Evolutionary conservation across 2,113 vertebrate genomes (phyloP).

Genomic region (Paraplagusia blochii): DNA sequence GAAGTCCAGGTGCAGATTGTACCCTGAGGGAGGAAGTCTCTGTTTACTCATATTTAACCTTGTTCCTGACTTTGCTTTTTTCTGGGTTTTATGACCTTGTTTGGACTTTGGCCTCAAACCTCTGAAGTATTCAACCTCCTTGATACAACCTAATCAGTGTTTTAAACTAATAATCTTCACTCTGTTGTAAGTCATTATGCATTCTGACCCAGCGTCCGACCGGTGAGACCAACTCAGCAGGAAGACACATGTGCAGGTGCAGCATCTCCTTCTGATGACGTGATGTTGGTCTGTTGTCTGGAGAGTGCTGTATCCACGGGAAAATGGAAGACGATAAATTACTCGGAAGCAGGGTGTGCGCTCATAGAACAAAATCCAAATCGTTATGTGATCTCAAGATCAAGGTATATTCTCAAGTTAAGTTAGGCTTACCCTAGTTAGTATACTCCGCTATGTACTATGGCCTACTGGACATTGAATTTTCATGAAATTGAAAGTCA

Average conservation of each 20-base stretch:
- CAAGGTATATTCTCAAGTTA: no score
- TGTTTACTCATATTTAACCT: constrained; percentile 65
- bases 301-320: neutral
- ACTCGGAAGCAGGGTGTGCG: no score
- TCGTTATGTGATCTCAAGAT: no score
- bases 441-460: no score
- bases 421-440: no score
- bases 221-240: neutral
- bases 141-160: neutral
- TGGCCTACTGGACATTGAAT: no score
- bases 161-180: neutral
- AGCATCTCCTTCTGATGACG: constrained; percentile 3
- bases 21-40: constrained; percentile 63
- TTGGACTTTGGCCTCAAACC: constrained; percentile 3
- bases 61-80: constrained; percentile 25
- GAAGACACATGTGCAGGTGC: constrained; percentile 23
- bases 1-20: constrained; percentile 65
- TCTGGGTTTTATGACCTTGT: constrained; percentile 18
- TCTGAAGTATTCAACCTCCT: neutral
- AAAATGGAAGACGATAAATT: no score
- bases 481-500: no score
- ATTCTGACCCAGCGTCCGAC: neutral
- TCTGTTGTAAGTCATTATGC: neutral
- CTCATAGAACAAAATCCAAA: no score
- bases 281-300: neutral